A percentile compares a stretch with the other conserved stretches of the same genome.
phyloP scores from a whole-genome alignment of 2,113 vertebrate species.

The Sigmodon hispidus region DNA sequence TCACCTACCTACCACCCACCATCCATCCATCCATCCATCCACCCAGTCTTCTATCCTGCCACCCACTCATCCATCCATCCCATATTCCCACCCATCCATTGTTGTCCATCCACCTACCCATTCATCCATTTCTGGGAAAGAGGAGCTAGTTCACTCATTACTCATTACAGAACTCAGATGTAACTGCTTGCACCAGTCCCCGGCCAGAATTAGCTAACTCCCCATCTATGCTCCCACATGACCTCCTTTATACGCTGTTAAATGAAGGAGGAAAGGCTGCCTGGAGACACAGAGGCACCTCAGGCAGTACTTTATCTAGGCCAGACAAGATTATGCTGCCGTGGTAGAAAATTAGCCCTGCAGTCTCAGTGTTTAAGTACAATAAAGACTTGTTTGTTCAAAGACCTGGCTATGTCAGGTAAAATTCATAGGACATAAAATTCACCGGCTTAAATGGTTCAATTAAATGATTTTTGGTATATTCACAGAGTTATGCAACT shows the following conservation, averaged over 20 bases:
- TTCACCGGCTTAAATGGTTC: not conserved
- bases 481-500: not conserved
- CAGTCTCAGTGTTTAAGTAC: conserved; percentile 4
- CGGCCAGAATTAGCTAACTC: not conserved
- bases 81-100: not conserved
- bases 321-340: not conserved
- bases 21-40: not conserved
- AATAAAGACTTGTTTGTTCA: not conserved
- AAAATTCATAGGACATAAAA: not conserved
- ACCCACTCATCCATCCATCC: not conserved
- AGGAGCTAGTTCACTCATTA: not conserved
- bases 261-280: not conserved
- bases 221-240: not conserved
- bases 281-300: not conserved
- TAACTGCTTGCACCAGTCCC: not conserved
- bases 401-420: not conserved
- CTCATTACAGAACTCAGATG: not conserved
- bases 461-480: not conserved
- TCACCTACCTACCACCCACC: too few relatives aligned
- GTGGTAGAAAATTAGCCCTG: conserved; percentile 4
- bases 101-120: not conserved
- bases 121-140: not conserved
- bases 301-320: conserved; percentile 6
- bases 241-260: not conserved
- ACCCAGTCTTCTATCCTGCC: too few relatives aligned